These are phyloP conservation scores for Chunga burmeisteri DNA, from an alignment of 2,113 vertebrate species.

Conservation along the genomic window DNA sequence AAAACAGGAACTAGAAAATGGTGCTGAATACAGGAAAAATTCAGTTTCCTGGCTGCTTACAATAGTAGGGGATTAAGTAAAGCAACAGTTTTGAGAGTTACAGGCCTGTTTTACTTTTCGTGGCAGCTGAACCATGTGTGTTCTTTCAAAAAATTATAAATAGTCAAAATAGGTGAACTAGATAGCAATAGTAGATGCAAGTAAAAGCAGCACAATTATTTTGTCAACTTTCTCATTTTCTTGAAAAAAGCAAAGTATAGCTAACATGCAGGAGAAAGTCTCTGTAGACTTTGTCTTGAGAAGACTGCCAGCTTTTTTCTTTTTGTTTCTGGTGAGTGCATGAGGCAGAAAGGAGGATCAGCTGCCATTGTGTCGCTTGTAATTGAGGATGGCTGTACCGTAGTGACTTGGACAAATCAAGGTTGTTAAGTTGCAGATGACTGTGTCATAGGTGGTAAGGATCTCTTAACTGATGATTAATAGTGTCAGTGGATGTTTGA, in stretches of 20 bases:
- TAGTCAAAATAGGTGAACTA: background rate
- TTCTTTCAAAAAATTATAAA: background rate
- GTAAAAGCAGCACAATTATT: background rate
- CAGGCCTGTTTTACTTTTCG: background rate
- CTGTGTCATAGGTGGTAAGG: background rate
- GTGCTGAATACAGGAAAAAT: background rate
- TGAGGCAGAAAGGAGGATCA: background rate
- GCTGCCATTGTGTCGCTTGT: background rate
- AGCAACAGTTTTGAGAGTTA: background rate
- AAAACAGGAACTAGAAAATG: background rate
- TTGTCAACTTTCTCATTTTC: background rate
- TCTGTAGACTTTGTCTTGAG: background rate
- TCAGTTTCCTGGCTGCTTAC: background rate
- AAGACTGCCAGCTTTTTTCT: background rate
- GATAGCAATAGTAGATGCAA: background rate
- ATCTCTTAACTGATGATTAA: background rate
- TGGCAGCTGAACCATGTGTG: background rate
- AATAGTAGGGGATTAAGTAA: background rate
- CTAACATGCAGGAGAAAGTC: background rate
- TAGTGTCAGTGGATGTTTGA: background rate
- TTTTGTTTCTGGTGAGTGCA: background rate
- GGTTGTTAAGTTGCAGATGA: conserved; percentile 10
- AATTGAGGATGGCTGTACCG: background rate
- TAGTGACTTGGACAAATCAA: background rate
- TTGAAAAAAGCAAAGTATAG: background rate